A percentile compares a stretch with the other conserved stretches of the same genome.
Evolutionary conservation across 2,113 vertebrate species (phyloP).

Genomic region (Coregonus clupeaformis): DNA sequence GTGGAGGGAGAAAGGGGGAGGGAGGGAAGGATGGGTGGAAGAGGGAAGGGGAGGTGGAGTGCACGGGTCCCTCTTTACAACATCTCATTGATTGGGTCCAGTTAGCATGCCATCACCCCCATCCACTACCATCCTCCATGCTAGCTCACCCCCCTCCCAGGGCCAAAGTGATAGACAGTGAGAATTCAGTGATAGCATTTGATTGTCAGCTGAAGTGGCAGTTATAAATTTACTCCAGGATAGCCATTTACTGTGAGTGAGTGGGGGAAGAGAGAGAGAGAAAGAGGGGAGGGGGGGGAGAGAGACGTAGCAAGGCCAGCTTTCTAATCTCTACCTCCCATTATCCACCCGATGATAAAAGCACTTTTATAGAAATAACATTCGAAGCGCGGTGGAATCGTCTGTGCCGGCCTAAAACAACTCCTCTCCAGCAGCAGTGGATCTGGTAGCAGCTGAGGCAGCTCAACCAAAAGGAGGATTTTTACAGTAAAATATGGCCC

Average conservation of each 20-base stretch:
- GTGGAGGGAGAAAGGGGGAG: background rate
- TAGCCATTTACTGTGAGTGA: conserved; percentile 66
- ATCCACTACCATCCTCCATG: conserved; percentile 13
- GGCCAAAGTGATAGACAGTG: conserved; percentile 72
- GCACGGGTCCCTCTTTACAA: conserved; percentile 58
- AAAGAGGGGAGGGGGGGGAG: conserved; percentile 1
- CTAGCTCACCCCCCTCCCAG: conserved; percentile 37
- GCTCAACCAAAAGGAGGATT: conserved; percentile 26
- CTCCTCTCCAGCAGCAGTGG: conserved; percentile 45
- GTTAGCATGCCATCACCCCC: conserved; percentile 47
- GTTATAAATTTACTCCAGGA: conserved; percentile 78
- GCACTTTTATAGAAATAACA: conserved; percentile 60
- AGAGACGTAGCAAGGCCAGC: conserved; percentile 22
- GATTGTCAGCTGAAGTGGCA: conserved; percentile 79
- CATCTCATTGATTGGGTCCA: conserved; percentile 64
- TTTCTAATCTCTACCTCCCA: conserved; percentile 64
- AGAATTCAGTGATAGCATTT: conserved; percentile 73
- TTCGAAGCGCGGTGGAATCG: conserved; percentile 44
- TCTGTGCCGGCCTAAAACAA: conserved; percentile 49
- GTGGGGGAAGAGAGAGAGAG: conserved; percentile 4
- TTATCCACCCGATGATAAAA: conserved; percentile 65
- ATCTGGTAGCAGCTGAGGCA: conserved; percentile 26
- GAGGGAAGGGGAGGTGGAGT: background rate
- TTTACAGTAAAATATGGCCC: conserved; percentile 55
- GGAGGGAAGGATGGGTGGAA: background rate